These are phyloP conservation scores for Sinonovacula constricta DNA, from an alignment of 1,140 invertebrate species.

Conservation along the genomic window DNA sequence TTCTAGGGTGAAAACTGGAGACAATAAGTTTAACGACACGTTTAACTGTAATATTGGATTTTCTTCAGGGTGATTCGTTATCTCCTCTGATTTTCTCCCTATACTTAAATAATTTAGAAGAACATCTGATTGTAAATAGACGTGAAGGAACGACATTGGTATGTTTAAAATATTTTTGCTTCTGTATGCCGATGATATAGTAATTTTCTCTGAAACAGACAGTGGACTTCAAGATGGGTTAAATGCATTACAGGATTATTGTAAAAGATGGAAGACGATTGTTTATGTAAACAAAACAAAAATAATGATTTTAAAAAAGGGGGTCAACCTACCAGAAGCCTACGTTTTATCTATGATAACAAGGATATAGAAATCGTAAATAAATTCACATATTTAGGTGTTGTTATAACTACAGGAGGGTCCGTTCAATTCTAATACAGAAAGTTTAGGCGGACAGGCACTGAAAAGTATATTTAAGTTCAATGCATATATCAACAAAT, in stretches of 20 bases:
- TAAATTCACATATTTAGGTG: slow-evolving; percentile 22
- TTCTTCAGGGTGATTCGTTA: slow-evolving; percentile 39
- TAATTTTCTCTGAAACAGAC: too few species aligned
- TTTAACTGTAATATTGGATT: slow-evolving; percentile 11
- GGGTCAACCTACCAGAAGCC: too few species aligned
- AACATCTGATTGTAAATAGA: not conserved
- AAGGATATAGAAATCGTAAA: not conserved
- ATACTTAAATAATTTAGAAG: slow-evolving; percentile 33
- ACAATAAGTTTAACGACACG: not conserved
- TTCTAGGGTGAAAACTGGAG: slow-evolving; percentile 16
- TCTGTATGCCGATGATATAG: too few species aligned
- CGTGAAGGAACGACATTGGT: not conserved
- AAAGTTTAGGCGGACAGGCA: not conserved
- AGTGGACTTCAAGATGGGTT: too few species aligned
- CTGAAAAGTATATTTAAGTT: slow-evolving; percentile 1
- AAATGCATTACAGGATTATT: too few species aligned
- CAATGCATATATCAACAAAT: slow-evolving; percentile 6
- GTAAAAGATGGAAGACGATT: not conserved
- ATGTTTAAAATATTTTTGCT: too few species aligned
- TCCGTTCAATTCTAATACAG: not conserved
- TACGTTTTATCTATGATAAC: too few species aligned
- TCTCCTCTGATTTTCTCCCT: slow-evolving; percentile 42
- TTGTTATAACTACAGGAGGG: slow-evolving; percentile 14
- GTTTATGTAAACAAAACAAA: not conserved
- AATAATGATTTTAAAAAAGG: slow-evolving; percentile 2